Evolutionary conservation across 2,888 invertebrate species (phyloP), one percentile per base, ranked within the genome.

Genomic region (Alentia gelatinosa): DNA sequence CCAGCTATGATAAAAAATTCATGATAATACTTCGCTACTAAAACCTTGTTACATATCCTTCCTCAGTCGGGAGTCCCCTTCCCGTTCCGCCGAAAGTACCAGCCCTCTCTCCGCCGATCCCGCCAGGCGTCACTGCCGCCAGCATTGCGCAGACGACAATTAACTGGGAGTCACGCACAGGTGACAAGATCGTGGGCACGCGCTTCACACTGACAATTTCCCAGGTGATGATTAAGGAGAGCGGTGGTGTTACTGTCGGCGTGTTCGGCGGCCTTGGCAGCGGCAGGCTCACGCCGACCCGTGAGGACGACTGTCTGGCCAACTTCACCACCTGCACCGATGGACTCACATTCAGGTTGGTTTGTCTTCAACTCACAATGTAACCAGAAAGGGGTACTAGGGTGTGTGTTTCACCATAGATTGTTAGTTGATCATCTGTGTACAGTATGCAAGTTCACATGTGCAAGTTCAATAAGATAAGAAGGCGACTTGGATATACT

Each of bases 261-360:
- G n/a, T 83, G 39, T 83, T 83, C 39, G 40, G 39, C 26, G 83
- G 83, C 12, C 33, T 1, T 1, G 83, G 83, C 40, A 40, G 39
- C 39, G 83, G 39, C 0, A 40, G n/a, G 1, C 83, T 83, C 1
- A 35, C 37, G 3, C 83, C 83, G 0, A 83, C 39, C 19, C 4
- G 40, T 1, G 83, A 37, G 39, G 40, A 83, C 83, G 37, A 26
- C 39, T 83, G 83, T 19, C 83, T 83, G 1, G 35, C 83, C 35
- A 39, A 83, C 40, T 83, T 83, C 83, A n/a, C 37, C 39, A 35
- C 35, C n/a, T 83, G 83, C 39, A 39, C 15, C 4, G 39, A 83
- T 39, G 83, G 83, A 83, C 1, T 83, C 83, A 83, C 83, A 0
- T 37, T 83, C 40, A 83, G 83, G 83, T 68, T 30, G 26, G 12